Percentiles rank a stretch among this genome's conserved stretches.
Evolutionary conservation across 2,888 invertebrate genomes (phyloP).

Genomic region (Podotricha telesiphe): DNA sequence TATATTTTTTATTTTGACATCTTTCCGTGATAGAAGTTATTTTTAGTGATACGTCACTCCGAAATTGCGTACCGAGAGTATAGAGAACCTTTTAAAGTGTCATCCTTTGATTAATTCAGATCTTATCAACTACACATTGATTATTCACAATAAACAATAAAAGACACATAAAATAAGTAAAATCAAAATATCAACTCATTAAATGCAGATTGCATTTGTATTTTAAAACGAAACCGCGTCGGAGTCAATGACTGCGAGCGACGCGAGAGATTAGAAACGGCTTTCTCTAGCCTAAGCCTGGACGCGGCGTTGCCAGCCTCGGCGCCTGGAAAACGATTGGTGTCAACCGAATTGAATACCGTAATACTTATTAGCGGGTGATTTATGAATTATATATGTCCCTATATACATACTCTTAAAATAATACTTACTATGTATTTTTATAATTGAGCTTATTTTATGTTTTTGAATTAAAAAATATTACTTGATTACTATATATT

Average conservation of each 20-base stretch:
- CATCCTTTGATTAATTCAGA: background rate
- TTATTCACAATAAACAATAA: background rate
- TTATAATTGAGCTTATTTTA: background rate
- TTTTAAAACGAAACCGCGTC: constrained; percentile 49
- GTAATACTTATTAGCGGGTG: constrained; percentile 28
- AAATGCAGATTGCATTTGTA: constrained; percentile 44
- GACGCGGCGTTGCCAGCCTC: constrained; percentile 72
- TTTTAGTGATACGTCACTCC: too few species aligned
- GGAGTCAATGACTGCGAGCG: constrained; percentile 77
- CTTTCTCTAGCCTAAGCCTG: constrained; percentile 70
- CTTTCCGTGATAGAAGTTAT: too few species aligned
- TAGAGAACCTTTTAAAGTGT: too few species aligned
- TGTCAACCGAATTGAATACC: constrained; percentile 46
- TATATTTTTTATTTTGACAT: too few species aligned
- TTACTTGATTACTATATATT: too few species aligned
- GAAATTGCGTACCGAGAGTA: too few species aligned
- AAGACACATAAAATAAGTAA: background rate
- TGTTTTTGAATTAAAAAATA: too few species aligned
- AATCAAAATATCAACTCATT: constrained; percentile 5
- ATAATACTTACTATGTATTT: background rate
- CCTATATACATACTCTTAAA: constrained; percentile 8
- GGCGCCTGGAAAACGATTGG: constrained; percentile 48
- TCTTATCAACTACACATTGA: background rate
- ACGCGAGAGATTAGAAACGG: constrained; percentile 80
- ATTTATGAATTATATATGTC: constrained; percentile 12